phyloP scores from a whole-genome alignment of 2,113 vertebrate genomes.

The Lasiurus borealis region DNA sequence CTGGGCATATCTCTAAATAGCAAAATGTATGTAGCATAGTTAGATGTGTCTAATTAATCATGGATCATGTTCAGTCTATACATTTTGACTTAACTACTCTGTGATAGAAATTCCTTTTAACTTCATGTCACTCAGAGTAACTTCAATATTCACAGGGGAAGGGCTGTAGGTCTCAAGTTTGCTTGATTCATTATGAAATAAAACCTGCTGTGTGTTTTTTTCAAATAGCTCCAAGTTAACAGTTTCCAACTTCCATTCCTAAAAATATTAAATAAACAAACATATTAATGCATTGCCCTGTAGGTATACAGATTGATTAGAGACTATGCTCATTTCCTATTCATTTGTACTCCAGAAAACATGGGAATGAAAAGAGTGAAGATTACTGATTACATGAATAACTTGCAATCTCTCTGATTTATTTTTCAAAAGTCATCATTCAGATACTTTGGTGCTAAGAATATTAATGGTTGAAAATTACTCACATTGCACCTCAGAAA shows the following conservation, averaged over 20 bases:
- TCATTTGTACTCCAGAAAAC: conserved; percentile 26
- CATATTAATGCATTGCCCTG: neutral
- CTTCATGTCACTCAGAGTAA: neutral
- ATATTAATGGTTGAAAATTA: neutral
- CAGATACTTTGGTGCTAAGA: neutral
- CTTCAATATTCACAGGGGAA: neutral
- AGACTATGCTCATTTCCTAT: conserved; percentile 3
- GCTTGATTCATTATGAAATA: conserved; percentile 39
- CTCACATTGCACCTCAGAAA: neutral
- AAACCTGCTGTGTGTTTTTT: conserved; percentile 8
- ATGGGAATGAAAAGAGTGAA: neutral
- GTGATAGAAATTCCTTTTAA: neutral
- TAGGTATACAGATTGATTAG: neutral
- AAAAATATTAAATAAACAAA: neutral
- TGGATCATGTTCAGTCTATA: neutral
- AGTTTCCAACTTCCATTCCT: neutral
- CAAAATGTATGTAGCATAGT: neutral
- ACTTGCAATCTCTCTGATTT: neutral
- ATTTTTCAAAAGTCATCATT: conserved; percentile 17
- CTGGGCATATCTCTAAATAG: neutral
- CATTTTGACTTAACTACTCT: neutral
- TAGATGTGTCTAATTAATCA: neutral
- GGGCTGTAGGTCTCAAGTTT: neutral
- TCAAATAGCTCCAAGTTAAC: neutral
- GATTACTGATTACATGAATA: neutral